Evolutionary conservation across 2,888 invertebrate genomes (phyloP), one percentile per base, ranked within the genome.

Genomic region (Homarus gammarus): DNA sequence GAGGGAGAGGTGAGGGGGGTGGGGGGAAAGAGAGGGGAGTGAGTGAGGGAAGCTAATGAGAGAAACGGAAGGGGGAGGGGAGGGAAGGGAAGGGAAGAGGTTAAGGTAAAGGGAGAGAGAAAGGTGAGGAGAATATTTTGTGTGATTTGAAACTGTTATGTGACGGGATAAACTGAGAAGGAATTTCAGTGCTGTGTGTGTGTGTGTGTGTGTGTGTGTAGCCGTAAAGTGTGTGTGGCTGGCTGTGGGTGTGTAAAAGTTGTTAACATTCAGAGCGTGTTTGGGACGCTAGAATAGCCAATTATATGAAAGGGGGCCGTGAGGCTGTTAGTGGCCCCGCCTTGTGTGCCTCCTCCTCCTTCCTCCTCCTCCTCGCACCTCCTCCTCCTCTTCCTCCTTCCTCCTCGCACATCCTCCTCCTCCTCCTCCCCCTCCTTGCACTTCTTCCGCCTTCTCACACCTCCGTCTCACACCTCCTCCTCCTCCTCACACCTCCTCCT

Each of bases 201-300:
- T 10, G 56, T 31, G 1, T 1, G 33, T 68, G 75, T 38, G 75
- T 77, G 56, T 6, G 31, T 22, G 15, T 51, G 79, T 61, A 38
- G 51, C 61, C 56, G 61, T 79, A 79, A 79, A 79, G 79, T 27
- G 79, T 36, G 79, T 8, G 61, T 38, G 79, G 31, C 22, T 33
- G 33, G 61, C 31, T 15, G 6, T n/a, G 84, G 56, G 84, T 77
- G 85, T 64, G 64, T 77, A 44, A 85, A 77, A 85, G 64, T 78
- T 38, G 78, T 85, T 85, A 85, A 78, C 77, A 85, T 85, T 85
- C 85, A 38, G 68, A 31, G 77, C 68, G 64, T 18, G 85, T 77
- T 38, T 85, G 64, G 61, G 85, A 77, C 85, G 85, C 64, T 85
- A 85, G 85, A 85, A 85, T 85, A 78, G 85, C 49, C 85, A 85